Evolutionary conservation across 1,140 invertebrate species (phyloP), one percentile per base, ranked within the genome.

Genomic region (Archegozetes longisetosus): DNA sequence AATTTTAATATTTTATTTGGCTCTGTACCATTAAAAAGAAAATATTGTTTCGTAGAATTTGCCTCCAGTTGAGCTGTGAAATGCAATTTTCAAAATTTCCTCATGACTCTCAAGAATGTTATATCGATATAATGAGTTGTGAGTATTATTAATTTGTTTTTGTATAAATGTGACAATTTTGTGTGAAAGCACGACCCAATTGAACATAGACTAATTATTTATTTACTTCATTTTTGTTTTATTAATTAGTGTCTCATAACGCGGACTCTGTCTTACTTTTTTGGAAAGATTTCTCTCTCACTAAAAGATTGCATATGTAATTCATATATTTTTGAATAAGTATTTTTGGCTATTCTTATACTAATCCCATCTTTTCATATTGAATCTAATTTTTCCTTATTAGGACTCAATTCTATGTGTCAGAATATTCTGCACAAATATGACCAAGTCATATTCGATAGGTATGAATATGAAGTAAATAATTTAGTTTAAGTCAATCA

Each of bases 11-110:
- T n/a, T n/a, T n/a, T n/a, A n/a, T n/a, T n/a, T n/a, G n/a, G n/a
- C n/a, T n/a, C n/a, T n/a, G n/a, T n/a, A n/a, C n/a, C n/a, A n/a
- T n/a, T n/a, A n/a, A n/a, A n/a, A n/a, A n/a, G 46, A 20, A n/a
- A n/a, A n/a, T n/a, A n/a, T n/a, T n/a, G n/a, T n/a, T n/a, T n/a
- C n/a, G n/a, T n/a, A 20, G 60, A 51, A 23, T 61, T 4, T 60
- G 55, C n/a, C 25, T 61, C 13, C 23, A 28, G 6, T 29, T 60
- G 27, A 29, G 25, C 6, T 61, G 60, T 59, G 22, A 61, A 6
- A 60, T 61, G 55, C n/a, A 59, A 14, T 61, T 61, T 26, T n/a
- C 24, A 27, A 61, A 58, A 24, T 61, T 46, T 61, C 60, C 60
- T 4, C 52, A 53, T 50, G 60, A 61, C 25, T 25, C 25, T 20